Percentiles rank a stretch among this genome's conserved stretches.
Conservation (phyloP, 2,113 vertebrate species). For the Brachyhypopomus occidentalis region DNA sequence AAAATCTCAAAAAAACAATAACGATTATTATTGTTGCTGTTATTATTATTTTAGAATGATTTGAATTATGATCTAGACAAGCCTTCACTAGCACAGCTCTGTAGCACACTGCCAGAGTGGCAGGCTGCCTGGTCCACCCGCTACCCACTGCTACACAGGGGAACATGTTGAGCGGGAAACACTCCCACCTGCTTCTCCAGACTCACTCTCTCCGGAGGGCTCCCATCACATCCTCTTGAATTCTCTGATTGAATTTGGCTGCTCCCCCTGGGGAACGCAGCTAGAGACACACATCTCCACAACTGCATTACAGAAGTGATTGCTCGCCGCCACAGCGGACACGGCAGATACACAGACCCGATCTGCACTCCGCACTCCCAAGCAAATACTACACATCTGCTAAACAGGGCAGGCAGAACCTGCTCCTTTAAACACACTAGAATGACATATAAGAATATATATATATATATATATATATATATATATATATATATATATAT, state of each 20-base stretch:
- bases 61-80: too few species aligned
- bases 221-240: constrained; percentile 26
- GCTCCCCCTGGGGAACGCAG: constrained; percentile 26
- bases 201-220: constrained; percentile 29
- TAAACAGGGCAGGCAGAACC: background rate
- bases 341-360: background rate
- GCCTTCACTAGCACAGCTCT: too few species aligned
- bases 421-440: constrained; percentile 6
- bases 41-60: too few species aligned
- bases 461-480: too few species aligned
- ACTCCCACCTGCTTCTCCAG: background rate
- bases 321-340: background rate
- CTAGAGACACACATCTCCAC: constrained; percentile 20
- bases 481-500: background rate
- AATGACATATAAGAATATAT: background rate
- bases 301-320: constrained; percentile 25
- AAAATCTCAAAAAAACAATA: background rate
- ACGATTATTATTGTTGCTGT: too few species aligned
- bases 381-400: constrained; percentile 11
- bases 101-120: background rate
- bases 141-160: background rate
- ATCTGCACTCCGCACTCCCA: background rate
- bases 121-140: background rate
- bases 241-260: constrained; percentile 39
- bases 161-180: background rate